Evolutionary conservation across 1,140 invertebrate species (phyloP).

Genomic region (Limonius californicus): DNA sequence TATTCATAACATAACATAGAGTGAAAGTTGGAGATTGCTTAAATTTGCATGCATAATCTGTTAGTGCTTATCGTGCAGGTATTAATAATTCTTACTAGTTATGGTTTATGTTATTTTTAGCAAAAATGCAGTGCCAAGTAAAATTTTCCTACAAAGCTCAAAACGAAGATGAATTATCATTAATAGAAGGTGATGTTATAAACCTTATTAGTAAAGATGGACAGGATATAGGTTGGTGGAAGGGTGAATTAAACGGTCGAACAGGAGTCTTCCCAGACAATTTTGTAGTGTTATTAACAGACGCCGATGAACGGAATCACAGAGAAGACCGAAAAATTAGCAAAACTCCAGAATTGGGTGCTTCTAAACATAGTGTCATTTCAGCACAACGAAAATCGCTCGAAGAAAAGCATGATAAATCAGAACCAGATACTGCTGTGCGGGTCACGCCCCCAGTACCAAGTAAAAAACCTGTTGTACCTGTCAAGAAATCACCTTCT

Average conservation of each 20-base stretch:
- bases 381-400: slow-evolving; percentile 52
- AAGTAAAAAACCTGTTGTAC: slow-evolving; percentile 58
- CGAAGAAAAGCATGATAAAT: slow-evolving; percentile 46
- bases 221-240: slow-evolving; percentile 96
- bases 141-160: slow-evolving; percentile 85
- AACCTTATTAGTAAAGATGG: slow-evolving; percentile 81
- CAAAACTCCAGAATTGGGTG: slow-evolving; percentile 21
- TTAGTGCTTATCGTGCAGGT: slow-evolving; percentile 11
- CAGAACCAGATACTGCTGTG: slow-evolving; percentile 30
- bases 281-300: slow-evolving; percentile 70
- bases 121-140: slow-evolving; percentile 65
- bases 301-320: slow-evolving; percentile 20
- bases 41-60: neutral
- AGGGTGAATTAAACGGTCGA: slow-evolving; percentile 84
- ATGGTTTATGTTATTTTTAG: slow-evolving; percentile 28
- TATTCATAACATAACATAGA: neutral
- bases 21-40: neutral
- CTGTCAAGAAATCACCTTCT: slow-evolving; percentile 61
- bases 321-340: slow-evolving; percentile 23
- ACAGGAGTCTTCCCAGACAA: slow-evolving; percentile 96
- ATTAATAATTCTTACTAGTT: neutral
- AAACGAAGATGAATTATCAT: slow-evolving; percentile 90
- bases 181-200: slow-evolving; percentile 88
- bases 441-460: slow-evolving; percentile 42
- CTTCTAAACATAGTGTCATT: slow-evolving; percentile 44